Base-by-base conservation (phyloP, 2,888 invertebrate genomes). In the Prenolepis imparis region DNA sequence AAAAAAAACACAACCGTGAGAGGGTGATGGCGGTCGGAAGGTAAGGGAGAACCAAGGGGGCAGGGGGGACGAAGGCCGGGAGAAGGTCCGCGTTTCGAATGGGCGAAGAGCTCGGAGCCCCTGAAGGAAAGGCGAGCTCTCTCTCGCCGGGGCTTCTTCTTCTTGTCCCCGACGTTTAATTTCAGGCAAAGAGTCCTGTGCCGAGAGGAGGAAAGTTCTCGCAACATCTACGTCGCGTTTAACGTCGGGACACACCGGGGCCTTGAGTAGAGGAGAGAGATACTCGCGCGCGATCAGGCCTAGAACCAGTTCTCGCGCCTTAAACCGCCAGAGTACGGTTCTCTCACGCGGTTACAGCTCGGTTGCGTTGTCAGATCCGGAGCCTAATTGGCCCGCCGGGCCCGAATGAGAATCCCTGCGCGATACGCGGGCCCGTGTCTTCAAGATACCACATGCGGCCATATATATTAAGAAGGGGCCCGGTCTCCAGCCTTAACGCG, bases 251-350 rank as follows among this genome's bases (percentile, higher is more conserved):
- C 61, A 78, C 52, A 80, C 72, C 84, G 75, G 88, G 85, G 84
- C 86, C 90, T 88, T 86, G 91, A 87, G 82, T 36, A 36, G 88
- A 86, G 28, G 28, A 28, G 28, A 28, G 90, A 91, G 89, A 88
- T 86, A 88, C 83, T 77, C 83, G 83, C 83, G 87, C 85, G 85
- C 86, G 89, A 89, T 88, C 88, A 72, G 72, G 41, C 82, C 67
- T 84, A 91, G 93, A 93, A 93, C 93, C 93, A 92, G 93, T 93
- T 93, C 91, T 93, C 92, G 93, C 92, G 92, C 90, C 90, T 90
- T 91, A 92, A 93, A 92, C 72, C 72, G 21, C 67, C 73, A 3
- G 28, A 28, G 28, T 28, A 87, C 90, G 93, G 93, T 93, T 93
- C 93, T 93, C 93, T 93, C 93, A 93, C 92, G 92, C 90, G 84